Conservation (phyloP, 2,113 vertebrate genomes). For the Ovis canadensis region DNA sequence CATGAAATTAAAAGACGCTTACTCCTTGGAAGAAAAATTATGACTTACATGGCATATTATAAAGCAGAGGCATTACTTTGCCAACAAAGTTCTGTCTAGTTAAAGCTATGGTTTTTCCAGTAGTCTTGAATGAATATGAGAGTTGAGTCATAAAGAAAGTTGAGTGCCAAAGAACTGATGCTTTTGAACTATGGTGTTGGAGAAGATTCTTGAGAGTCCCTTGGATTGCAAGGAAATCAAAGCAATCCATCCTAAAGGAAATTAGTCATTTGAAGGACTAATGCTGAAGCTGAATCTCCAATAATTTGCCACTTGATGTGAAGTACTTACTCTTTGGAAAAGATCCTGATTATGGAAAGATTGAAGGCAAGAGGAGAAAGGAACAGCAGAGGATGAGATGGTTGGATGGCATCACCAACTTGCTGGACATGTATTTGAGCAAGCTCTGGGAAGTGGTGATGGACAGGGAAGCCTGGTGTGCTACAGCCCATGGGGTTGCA, state of each 20-base stretch:
- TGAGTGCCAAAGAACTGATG: not conserved
- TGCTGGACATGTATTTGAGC: not conserved
- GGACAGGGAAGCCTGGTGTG: not conserved
- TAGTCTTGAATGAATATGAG: not conserved
- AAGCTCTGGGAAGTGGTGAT: not conserved
- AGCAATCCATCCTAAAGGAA: not conserved
- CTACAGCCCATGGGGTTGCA: not conserved
- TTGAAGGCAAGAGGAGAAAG: not conserved
- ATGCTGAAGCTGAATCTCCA: not conserved
- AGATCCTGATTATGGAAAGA: not conserved
- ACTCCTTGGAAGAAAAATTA: not conserved
- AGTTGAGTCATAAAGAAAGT: not conserved
- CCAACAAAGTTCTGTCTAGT: not conserved
- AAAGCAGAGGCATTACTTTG: not conserved
- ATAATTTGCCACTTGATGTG: not conserved
- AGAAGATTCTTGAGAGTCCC: not conserved
- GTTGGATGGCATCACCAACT: not conserved
- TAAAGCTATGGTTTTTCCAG: not conserved
- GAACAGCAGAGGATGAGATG: not conserved
- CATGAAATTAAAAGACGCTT: not conserved
- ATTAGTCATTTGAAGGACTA: not conserved
- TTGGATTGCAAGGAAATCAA: not conserved
- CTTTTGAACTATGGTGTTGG: not conserved
- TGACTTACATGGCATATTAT: not conserved
- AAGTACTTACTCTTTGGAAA: not conserved